Conservation (phyloP, 2,113 vertebrate genomes). For the Carassius gibelio region DNA sequence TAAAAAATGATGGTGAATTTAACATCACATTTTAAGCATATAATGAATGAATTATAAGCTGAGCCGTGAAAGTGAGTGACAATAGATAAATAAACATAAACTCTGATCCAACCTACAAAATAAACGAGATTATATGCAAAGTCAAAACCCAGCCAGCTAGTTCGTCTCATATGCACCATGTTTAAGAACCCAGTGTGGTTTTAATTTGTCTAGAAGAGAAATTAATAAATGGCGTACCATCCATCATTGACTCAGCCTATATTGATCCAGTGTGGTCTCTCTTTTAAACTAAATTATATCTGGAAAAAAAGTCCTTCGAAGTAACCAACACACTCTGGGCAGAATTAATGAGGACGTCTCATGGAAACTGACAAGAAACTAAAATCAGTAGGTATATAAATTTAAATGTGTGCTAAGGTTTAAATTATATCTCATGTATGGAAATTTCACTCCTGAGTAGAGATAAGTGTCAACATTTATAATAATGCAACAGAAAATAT, state of each 20-base stretch:
- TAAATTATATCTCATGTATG: neutral
- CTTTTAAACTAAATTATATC: slow-evolving; percentile 76
- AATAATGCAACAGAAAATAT: neutral
- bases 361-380: neutral
- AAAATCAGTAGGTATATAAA: neutral
- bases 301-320: slow-evolving; percentile 57
- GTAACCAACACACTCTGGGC: slow-evolving; percentile 3
- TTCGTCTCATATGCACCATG: slow-evolving; percentile 44
- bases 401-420: neutral
- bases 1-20: too few relatives aligned
- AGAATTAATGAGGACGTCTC: slow-evolving; percentile 19
- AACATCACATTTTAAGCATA: too few relatives aligned
- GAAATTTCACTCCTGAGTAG: neutral
- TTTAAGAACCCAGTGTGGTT: slow-evolving; percentile 52
- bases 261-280: slow-evolving; percentile 73
- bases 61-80: neutral
- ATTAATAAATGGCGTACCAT: slow-evolving; percentile 77
- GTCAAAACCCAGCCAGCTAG: neutral
- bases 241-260: slow-evolving; percentile 75
- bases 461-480: neutral
- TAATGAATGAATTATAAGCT: neutral
- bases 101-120: neutral
- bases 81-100: neutral
- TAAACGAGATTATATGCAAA: neutral
- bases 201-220: slow-evolving; percentile 77